Evolutionary conservation across 2,113 vertebrate genomes (phyloP), one percentile per base, ranked within the genome.

Genomic region (Nestor notabilis): DNA sequence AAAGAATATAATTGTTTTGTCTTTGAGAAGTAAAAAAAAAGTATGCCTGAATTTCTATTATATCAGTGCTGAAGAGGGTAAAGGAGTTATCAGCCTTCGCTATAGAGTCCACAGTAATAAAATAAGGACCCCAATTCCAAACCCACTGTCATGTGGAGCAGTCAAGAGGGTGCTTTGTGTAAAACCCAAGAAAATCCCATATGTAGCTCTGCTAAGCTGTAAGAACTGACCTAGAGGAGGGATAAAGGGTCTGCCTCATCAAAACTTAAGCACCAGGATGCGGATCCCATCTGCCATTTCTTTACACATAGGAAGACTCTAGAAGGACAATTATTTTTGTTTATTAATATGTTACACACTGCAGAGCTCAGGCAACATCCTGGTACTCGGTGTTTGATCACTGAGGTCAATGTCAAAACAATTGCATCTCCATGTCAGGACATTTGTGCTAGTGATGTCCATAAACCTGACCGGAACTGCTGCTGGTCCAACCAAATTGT

Each of bases 121-220:
- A 61, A 75, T 0, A 3, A 64, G 15, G 37, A 71, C 11, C 13
- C 18, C 55, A n/a, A 11, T 56, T 56, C n/a, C 77, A 77, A 77
- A 72, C 11, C 16, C 49, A 11, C 7, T 53, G 58, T 43, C 7
- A 1, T 33, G 24, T 52, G 49, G 68, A 64, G 25, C 17, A 47
- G 29, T 29, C 43, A 55, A 52, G 81, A 60, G 13, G 39, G 8
- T 15, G 10, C 20, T 49, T 39, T 39, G 10, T 10, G 37, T 47
- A 29, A 80, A 83, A 87, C 5, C 24, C 50, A 53, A 60, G 23
- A 55, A 58, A 83, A 6, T 2, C 4, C 52, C 10, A 27, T 13
- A 20, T 0, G 2, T 3, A 53, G 37, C 37, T 83, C 15, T n/a
- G 28, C 28, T 75, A 41, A 3, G 1, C 24, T 84, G 0, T 37